A percentile compares a stretch with the other conserved stretches of the same genome.
phyloP scores from a whole-genome alignment of 2,113 vertebrate genomes.

The Caretta caretta region DNA sequence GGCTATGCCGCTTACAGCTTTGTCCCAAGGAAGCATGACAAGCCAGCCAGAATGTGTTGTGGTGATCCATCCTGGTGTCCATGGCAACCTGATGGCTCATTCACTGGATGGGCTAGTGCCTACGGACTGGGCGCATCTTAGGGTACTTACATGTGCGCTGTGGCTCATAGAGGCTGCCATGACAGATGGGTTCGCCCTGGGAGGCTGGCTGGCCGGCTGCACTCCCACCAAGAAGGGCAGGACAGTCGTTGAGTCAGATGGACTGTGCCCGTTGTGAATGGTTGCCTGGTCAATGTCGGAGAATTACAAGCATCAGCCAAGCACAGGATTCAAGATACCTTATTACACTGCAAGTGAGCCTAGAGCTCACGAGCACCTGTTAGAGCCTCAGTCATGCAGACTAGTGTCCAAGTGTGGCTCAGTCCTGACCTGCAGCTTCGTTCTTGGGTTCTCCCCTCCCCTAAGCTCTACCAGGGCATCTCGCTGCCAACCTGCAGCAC shows the following conservation, averaged over 20 bases:
- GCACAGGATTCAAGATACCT: background rate
- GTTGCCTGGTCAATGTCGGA: background rate
- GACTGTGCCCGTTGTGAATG: background rate
- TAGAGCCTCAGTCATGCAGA: accelerated
- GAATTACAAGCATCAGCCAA: background rate
- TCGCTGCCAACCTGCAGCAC: background rate
- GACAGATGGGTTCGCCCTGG: background rate
- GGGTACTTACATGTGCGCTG: accelerated
- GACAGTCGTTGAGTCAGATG: background rate
- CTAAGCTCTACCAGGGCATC: background rate
- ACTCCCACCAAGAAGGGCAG: background rate
- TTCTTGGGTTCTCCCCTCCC: background rate
- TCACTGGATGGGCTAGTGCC: background rate
- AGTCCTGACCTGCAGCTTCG: background rate
- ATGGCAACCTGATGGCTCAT: background rate
- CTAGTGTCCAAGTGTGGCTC: background rate
- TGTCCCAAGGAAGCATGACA: background rate
- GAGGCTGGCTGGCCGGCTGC: background rate
- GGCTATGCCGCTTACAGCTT: background rate
- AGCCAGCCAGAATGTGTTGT: background rate
- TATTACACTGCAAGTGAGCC: accelerated
- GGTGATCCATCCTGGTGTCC: background rate
- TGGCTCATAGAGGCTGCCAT: background rate
- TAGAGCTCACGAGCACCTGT: background rate
- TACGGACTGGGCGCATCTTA: accelerated